Percentiles rank a stretch among this genome's conserved stretches.
phyloP scores from a whole-genome alignment of 1,140 invertebrate genomes.

The Drosophila tropicalis region DNA sequence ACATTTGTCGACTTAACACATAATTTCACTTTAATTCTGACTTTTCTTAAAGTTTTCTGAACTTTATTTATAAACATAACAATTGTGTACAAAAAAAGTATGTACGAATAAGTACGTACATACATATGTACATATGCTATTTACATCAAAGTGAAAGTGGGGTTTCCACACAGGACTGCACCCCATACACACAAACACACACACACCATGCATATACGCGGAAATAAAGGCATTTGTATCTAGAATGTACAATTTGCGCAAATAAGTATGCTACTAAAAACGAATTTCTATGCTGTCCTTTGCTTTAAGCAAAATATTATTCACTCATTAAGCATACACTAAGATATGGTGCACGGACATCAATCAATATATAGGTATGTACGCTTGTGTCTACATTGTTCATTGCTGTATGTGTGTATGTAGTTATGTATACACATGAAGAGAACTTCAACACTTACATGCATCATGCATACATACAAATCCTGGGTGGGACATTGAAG shows the following conservation, averaged over 20 bases:
- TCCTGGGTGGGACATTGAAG: constrained; percentile 57
- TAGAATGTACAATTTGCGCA: neutral
- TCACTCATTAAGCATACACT: neutral
- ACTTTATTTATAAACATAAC: neutral
- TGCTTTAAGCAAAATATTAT: neutral
- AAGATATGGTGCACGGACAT: constrained; percentile 7
- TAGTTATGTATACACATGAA: constrained; percentile 34
- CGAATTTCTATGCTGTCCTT: neutral
- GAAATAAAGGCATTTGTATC: constrained; percentile 11
- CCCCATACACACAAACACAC: neutral
- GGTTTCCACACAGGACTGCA: neutral
- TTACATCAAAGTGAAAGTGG: constrained; percentile 18
- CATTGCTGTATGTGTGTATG: constrained; percentile 38
- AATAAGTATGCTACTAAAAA: neutral
- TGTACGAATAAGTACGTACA: neutral
- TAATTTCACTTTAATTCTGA: neutral
- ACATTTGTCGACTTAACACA: neutral
- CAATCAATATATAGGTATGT: constrained; percentile 24
- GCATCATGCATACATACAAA: constrained; percentile 48
- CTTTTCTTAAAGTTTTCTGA: neutral
- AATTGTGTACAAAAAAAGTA: neutral
- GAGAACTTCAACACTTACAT: constrained; percentile 23
- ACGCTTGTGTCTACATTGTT: constrained; percentile 25
- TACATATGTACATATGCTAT: neutral
- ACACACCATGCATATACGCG: neutral